phyloP scores from a whole-genome alignment of 2,113 vertebrate species.

The Chaetops frenatus region DNA sequence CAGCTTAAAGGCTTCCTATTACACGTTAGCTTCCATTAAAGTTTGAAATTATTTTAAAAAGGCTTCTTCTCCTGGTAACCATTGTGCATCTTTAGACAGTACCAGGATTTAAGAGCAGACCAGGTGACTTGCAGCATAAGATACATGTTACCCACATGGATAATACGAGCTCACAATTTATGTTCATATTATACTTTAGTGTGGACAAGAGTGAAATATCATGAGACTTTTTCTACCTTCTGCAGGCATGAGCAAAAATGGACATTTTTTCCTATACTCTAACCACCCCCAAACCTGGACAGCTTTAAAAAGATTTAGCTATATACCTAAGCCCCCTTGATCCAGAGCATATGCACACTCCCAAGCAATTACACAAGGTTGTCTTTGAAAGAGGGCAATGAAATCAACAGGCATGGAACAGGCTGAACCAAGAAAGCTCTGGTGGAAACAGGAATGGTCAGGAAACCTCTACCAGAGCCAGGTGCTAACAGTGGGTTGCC shows the following conservation, averaged over 20 bases:
- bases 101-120: background rate
- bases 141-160: background rate
- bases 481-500: background rate
- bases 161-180: background rate
- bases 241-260: background rate
- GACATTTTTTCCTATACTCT: background rate
- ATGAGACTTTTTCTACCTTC: background rate
- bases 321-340: background rate
- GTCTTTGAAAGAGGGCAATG: background rate
- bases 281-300: background rate
- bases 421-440: background rate
- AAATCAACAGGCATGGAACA: background rate
- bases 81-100: background rate
- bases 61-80: background rate
- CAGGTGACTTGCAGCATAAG: background rate
- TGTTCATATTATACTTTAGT: background rate
- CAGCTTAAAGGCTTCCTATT: background rate
- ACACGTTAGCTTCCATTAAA: background rate
- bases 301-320: background rate
- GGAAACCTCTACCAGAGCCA: background rate
- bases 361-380: background rate
- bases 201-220: background rate
- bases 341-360: background rate
- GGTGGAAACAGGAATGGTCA: background rate
- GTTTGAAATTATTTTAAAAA: background rate